Conservation (phyloP, 2,797 vertebrate genomes). For the Poecile montanus region DNA sequence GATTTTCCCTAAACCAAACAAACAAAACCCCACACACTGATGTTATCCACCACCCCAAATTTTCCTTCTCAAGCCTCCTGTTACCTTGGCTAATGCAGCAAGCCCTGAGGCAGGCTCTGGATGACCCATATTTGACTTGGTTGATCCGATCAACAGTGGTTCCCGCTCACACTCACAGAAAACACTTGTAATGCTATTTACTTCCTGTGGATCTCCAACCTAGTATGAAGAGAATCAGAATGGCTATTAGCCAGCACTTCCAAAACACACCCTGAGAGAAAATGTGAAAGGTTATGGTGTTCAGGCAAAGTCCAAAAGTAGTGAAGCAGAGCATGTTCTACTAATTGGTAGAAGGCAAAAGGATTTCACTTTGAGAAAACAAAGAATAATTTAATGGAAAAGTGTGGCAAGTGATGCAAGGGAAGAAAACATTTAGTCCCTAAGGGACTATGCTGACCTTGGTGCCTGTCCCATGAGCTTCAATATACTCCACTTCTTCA, state of each 20-base stretch:
- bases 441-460: conserved; percentile 80
- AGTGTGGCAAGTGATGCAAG: not conserved
- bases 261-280: not conserved
- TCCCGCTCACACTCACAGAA: conserved; percentile 82
- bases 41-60: not conserved
- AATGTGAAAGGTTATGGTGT: not conserved
- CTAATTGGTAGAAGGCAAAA: not conserved
- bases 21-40: not conserved
- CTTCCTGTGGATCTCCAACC: conserved; percentile 96
- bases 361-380: not conserved
- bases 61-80: not conserved
- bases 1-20: not conserved
- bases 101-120: conserved; percentile 94
- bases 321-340: not conserved
- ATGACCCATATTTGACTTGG: conserved; percentile 99
- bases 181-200: conserved; percentile 84
- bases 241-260: not conserved
- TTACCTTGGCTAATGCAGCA: conserved; percentile 90
- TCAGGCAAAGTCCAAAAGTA: not conserved
- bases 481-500: conserved; percentile 89
- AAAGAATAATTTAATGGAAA: not conserved
- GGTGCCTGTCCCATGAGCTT: conserved; percentile 96
- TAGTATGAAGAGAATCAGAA: conserved; percentile 54
- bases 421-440: not conserved
- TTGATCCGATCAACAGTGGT: conserved; percentile 91